Evolutionary conservation across 2,888 invertebrate species (phyloP).

Genomic region (Liopterus haemorrhoidalis): DNA sequence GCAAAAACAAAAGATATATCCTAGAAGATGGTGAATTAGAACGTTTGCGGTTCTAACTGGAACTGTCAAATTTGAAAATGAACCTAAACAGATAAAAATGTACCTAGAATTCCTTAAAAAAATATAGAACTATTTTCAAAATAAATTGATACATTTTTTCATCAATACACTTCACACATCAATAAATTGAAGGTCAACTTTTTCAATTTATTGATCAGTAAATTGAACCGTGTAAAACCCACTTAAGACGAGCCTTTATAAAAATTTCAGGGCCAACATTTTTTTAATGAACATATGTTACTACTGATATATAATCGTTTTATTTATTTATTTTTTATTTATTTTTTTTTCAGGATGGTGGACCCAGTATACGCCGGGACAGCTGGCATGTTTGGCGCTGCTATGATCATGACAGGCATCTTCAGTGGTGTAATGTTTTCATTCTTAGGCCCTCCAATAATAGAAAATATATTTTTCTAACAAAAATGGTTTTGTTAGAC

Average conservation of each 20-base stretch:
- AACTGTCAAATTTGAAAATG: too few relatives aligned
- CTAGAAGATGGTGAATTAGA: too few relatives aligned
- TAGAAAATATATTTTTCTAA: slow-evolving; percentile 44
- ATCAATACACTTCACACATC: too few relatives aligned
- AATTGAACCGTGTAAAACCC: too few relatives aligned
- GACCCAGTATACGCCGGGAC: slow-evolving; percentile 74
- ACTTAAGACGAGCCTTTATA: slow-evolving; percentile 1
- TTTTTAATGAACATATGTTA: slow-evolving; percentile 5
- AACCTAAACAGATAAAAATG: too few relatives aligned
- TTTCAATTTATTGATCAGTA: too few relatives aligned
- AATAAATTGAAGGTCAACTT: too few relatives aligned
- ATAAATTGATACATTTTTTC: too few relatives aligned
- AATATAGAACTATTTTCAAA: too few relatives aligned
- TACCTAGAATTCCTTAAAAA: too few relatives aligned
- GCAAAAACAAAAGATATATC: too few relatives aligned
- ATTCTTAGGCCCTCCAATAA: slow-evolving; percentile 61
- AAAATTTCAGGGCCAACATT: slow-evolving; percentile 3
- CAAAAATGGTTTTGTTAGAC: slow-evolving; percentile 37
- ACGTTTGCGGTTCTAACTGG: too few relatives aligned
- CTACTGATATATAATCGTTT: slow-evolving; percentile 16
- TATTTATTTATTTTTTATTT: slow-evolving; percentile 20
- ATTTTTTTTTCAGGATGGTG: slow-evolving; percentile 58
- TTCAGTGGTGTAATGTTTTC: slow-evolving; percentile 75
- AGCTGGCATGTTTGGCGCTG: slow-evolving; percentile 96
- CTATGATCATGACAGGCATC: slow-evolving; percentile 85